Evolutionary conservation across 2,113 vertebrate genomes (phyloP).

Genomic region (Picathartes gymnocephalus): DNA sequence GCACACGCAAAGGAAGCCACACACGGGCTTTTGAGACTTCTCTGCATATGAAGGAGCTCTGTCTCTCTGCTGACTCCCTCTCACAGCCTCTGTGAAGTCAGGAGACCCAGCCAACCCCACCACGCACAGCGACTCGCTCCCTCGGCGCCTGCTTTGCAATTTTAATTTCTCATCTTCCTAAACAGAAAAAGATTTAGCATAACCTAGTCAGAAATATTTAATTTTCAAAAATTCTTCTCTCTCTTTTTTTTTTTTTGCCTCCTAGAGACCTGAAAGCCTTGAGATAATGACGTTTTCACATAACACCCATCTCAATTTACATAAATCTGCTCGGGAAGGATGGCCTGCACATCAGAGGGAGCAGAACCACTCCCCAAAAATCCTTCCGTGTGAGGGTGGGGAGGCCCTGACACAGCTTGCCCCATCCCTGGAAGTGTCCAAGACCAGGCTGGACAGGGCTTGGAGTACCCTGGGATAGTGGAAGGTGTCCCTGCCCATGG

Average conservation of each 20-base stretch:
- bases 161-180: conserved; percentile 71
- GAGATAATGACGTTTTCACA: neutral
- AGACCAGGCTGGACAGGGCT: accelerated
- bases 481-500: neutral
- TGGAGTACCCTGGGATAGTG: accelerated
- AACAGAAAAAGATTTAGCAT: conserved; percentile 61
- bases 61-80: neutral
- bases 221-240: conserved; percentile 49
- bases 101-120: conserved; percentile 20
- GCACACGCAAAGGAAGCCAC: neutral
- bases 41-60: neutral
- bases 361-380: neutral
- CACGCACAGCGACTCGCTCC: neutral
- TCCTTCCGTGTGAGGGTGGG: neutral
- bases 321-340: neutral
- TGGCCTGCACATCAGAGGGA: neutral
- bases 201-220: conserved; percentile 64
- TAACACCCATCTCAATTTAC: conserved; percentile 1
- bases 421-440: neutral
- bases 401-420: neutral
- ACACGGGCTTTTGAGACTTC: neutral
- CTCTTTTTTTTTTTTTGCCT: neutral
- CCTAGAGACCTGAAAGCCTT: neutral
- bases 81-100: neutral
- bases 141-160: conserved; percentile 54